Conservation (phyloP, 2,113 vertebrate species). For the Centropristis striata region DNA sequence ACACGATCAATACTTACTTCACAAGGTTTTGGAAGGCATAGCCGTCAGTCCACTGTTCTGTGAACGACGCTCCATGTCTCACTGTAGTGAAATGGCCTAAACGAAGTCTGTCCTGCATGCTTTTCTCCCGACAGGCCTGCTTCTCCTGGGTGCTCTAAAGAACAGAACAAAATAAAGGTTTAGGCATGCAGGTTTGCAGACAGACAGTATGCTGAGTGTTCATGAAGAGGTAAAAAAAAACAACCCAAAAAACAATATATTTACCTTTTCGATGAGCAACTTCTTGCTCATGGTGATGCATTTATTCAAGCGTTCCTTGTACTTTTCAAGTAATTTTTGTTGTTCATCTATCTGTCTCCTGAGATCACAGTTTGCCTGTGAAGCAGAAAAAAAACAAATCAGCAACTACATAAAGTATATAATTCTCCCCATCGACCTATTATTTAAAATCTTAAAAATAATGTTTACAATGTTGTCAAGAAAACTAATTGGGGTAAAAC, state of each 20-base stretch:
- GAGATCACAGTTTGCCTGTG: slow-evolving; percentile 99
- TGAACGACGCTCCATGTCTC: slow-evolving; percentile 98
- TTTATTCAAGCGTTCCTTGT: slow-evolving; percentile 99
- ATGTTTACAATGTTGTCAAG: neutral
- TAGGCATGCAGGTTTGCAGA: neutral
- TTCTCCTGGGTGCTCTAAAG: slow-evolving; percentile 98
- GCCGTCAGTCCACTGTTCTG: slow-evolving; percentile 99
- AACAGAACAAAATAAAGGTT: slow-evolving; percentile 9
- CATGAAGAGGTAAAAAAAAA: neutral
- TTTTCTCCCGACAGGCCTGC: slow-evolving; percentile 98
- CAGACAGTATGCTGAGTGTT: neutral
- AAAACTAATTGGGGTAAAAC: neutral
- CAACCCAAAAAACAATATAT: slow-evolving; percentile 3
- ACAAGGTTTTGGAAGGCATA: slow-evolving; percentile 99
- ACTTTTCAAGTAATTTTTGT: slow-evolving; percentile 99
- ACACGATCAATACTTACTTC: slow-evolving; percentile 88
- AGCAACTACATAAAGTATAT: neutral
- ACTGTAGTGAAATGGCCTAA: slow-evolving; percentile 99
- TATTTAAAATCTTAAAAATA: neutral
- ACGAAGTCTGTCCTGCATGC: slow-evolving; percentile 99
- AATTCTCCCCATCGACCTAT: slow-evolving; percentile 1
- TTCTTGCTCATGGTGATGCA: slow-evolving; percentile 99
- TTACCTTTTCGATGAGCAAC: slow-evolving; percentile 98
- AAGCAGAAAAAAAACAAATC: slow-evolving; percentile 33
- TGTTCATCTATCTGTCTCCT: slow-evolving; percentile 99